Conservation (phyloP, 2,797 vertebrate species). For the Girardinus metallicus region DNA sequence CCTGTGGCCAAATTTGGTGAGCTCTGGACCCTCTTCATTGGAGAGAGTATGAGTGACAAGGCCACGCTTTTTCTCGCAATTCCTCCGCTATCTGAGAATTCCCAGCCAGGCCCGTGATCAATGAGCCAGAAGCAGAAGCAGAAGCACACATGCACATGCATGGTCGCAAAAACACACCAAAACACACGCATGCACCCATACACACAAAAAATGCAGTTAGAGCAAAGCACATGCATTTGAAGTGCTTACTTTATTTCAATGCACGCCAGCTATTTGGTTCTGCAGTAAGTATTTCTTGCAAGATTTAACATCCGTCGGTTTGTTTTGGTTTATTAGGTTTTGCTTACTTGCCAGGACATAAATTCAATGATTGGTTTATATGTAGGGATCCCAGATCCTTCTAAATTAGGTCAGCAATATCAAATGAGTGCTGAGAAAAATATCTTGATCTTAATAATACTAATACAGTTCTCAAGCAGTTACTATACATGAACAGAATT, state of each 20-base stretch:
- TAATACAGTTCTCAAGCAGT: neutral
- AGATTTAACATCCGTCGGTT: neutral
- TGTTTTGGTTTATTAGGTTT: neutral
- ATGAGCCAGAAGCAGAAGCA: constrained; percentile 64
- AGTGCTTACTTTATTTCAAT: constrained; percentile 26
- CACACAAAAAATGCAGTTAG: constrained; percentile 62
- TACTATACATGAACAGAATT: neutral
- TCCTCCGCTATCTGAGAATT: constrained; percentile 96
- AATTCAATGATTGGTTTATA: constrained; percentile 2
- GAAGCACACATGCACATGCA: constrained; percentile 73
- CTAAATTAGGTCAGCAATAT: neutral
- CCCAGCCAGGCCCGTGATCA: constrained; percentile 80
- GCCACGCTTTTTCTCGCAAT: constrained; percentile 89
- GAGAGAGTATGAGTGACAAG: constrained; percentile 93
- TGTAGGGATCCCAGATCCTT: neutral
- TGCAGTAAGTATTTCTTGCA: neutral
- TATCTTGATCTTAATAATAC: neutral
- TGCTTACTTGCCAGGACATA: neutral
- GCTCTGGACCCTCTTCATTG: constrained; percentile 98
- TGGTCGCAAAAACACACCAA: constrained; percentile 14
- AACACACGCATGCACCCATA: constrained; percentile 36
- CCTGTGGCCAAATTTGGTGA: constrained; percentile 92
- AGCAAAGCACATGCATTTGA: constrained; percentile 85
- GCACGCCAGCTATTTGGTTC: neutral
- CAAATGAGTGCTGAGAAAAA: neutral